phyloP scores from a whole-genome alignment of 2,113 vertebrate genomes.

The Gambusia holbrooki region DNA sequence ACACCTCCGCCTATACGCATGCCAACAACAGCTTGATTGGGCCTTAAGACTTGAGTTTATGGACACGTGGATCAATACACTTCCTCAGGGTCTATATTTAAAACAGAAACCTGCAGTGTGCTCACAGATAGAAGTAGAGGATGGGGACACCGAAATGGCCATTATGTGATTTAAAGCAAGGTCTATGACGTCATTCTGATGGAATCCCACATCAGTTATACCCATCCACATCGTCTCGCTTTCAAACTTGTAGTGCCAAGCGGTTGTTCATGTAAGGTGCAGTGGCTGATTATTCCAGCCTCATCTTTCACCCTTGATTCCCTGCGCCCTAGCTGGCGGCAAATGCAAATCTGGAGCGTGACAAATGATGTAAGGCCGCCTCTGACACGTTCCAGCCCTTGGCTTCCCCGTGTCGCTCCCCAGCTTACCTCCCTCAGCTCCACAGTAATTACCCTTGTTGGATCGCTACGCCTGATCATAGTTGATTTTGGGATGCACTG shows the following conservation, averaged over 20 bases:
- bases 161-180: slow-evolving; percentile 45
- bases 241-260: slow-evolving; percentile 10
- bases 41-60: slow-evolving; percentile 67
- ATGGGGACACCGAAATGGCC: slow-evolving; percentile 33
- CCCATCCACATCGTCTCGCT: not conserved
- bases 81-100: slow-evolving; percentile 70
- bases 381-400: slow-evolving; percentile 65
- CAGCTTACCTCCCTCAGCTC: slow-evolving; percentile 64
- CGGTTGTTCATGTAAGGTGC: slow-evolving; percentile 57
- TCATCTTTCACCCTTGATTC: slow-evolving; percentile 69
- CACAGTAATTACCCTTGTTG: slow-evolving; percentile 78
- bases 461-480: slow-evolving; percentile 78
- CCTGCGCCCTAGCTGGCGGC: slow-evolving; percentile 50
- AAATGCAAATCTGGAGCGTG: slow-evolving; percentile 72
- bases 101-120: slow-evolving; percentile 49
- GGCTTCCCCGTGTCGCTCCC: slow-evolving; percentile 52
- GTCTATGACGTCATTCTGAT: slow-evolving; percentile 34
- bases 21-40: slow-evolving; percentile 65
- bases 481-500: slow-evolving; percentile 78
- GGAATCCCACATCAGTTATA: slow-evolving; percentile 37
- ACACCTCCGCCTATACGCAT: slow-evolving; percentile 62
- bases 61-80: slow-evolving; percentile 70
- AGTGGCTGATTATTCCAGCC: slow-evolving; percentile 65
- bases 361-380: slow-evolving; percentile 68
- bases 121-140: slow-evolving; percentile 47